A percentile compares a stretch with the other conserved stretches of the same genome.
phyloP scores from a whole-genome alignment of 2,888 invertebrate species.

The Antheraea assamensis region DNA sequence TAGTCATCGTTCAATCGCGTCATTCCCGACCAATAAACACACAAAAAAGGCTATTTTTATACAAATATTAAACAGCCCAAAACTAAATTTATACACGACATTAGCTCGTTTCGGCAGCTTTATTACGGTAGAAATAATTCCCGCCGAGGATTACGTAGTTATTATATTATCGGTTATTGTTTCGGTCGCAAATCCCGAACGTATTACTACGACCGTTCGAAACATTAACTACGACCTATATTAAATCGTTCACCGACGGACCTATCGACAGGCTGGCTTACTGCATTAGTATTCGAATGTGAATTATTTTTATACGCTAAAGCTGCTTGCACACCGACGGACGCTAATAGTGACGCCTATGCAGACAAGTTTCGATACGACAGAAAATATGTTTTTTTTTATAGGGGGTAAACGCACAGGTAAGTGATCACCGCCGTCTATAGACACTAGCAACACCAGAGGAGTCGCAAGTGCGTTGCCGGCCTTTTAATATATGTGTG shows the following conservation, averaged over 20 bases:
- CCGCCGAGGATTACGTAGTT: slow-evolving; percentile 5
- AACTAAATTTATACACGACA: slow-evolving; percentile 3
- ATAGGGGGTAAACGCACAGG: too few relatives aligned
- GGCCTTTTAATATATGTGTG: too few relatives aligned
- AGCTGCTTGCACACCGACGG: not conserved
- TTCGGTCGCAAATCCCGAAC: slow-evolving; percentile 16
- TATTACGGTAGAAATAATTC: slow-evolving; percentile 11
- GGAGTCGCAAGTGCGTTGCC: too few relatives aligned
- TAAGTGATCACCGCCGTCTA: too few relatives aligned
- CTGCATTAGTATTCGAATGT: slow-evolving; percentile 1
- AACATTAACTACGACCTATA: slow-evolving; percentile 19
- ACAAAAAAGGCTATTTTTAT: too few relatives aligned
- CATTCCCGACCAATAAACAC: too few relatives aligned
- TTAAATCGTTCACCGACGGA: slow-evolving; percentile 13
- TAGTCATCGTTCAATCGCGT: too few relatives aligned
- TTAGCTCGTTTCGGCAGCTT: slow-evolving; percentile 3
- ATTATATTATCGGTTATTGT: slow-evolving; percentile 16
- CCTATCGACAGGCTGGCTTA: slow-evolving; percentile 14
- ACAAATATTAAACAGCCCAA: too few relatives aligned
- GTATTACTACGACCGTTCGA: slow-evolving; percentile 1
- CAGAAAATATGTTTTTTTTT: too few relatives aligned
- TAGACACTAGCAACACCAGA: too few relatives aligned
- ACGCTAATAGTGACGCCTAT: not conserved
- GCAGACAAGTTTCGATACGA: not conserved
- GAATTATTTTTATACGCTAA: slow-evolving; percentile 14